phyloP scores from a whole-genome alignment of 2,888 invertebrate species.

The Pristionchus mayeri region DNA sequence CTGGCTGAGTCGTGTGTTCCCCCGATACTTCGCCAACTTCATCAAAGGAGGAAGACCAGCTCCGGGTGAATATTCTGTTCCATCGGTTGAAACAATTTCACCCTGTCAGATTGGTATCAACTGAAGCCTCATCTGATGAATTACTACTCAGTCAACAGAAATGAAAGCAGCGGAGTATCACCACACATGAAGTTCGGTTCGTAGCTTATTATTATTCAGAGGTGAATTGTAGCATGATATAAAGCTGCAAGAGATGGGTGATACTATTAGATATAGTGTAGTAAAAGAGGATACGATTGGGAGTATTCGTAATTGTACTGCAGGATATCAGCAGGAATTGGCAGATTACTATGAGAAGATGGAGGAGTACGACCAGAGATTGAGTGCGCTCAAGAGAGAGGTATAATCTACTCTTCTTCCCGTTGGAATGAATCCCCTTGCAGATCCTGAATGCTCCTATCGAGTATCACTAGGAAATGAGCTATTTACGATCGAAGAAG shows the following conservation, averaged over 20 bases:
- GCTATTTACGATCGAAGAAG: not conserved
- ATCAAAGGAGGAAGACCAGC: constrained; percentile 22
- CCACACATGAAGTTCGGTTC: not conserved
- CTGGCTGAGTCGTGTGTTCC: constrained; percentile 18
- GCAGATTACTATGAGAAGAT: not conserved
- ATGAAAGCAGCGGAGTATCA: too few species aligned
- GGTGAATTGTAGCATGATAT: too few species aligned
- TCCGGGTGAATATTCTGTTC: not conserved
- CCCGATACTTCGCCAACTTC: constrained; percentile 48
- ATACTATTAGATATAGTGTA: not conserved
- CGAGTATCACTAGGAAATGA: constrained; percentile 24
- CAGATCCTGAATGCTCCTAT: not conserved
- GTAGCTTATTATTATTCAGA: constrained; percentile 41
- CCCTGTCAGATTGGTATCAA: constrained; percentile 28
- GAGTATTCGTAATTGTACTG: not conserved
- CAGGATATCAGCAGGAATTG: not conserved
- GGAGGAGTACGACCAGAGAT: not conserved
- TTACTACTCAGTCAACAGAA: too few species aligned
- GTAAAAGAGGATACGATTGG: not conserved
- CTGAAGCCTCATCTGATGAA: not conserved
- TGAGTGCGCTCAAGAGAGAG: not conserved
- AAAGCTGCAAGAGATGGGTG: too few species aligned
- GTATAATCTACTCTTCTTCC: not conserved
- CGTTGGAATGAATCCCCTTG: not conserved
- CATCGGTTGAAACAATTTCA: not conserved